Evolutionary conservation across 1,140 invertebrate genomes (phyloP), one percentile per base, ranked within the genome.

Genomic region (Panagrolaimus sp.): DNA sequence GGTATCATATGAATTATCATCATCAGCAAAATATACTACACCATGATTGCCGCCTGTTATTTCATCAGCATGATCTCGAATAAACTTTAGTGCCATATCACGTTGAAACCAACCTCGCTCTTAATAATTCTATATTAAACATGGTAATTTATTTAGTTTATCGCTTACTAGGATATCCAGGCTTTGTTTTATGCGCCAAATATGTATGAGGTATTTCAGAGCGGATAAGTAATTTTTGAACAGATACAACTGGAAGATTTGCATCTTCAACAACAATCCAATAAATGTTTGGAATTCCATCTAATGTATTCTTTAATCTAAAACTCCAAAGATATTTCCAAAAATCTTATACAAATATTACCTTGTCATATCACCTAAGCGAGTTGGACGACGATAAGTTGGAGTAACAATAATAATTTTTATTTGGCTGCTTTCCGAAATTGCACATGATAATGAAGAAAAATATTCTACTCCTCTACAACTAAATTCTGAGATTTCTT

Each of bases 21-120:
- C 69, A 63, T 70, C 69, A 10, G 69, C 69, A 26, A 70, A 70
- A 21, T 70, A 70, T 26, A 70, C 38, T 14, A 70, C 43, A 26
- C 15, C 69, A 64, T 64, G 63, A 28, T 43, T 21, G 10, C 28
- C 43, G 1, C 15, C 5, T 15, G 68, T 69, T n/a, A 46, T 71
- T 17, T 2, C 9, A n/a, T 58, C 14, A 1, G 67, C 10, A 26
- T 69, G 21, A 14, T 70, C 43, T 8, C 32, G n/a, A 5, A 70
- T 5, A 70, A 73, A 71, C 12, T 43, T 26, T 6, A 70, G 14
- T 32, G 69, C 69, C 15, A 58, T 45, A 71, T 70, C 52, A 10
- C 69, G 15, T 47, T 67, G 65, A 52, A 21, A 46, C 65, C 65
- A 67, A 4, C 65, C 38, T 68, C 44, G 0, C 24, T 26, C 46